Evolutionary conservation across 1,140 invertebrate species (phyloP), one percentile per base, ranked within the genome.

Genomic region (Heliconius nattereri): DNA sequence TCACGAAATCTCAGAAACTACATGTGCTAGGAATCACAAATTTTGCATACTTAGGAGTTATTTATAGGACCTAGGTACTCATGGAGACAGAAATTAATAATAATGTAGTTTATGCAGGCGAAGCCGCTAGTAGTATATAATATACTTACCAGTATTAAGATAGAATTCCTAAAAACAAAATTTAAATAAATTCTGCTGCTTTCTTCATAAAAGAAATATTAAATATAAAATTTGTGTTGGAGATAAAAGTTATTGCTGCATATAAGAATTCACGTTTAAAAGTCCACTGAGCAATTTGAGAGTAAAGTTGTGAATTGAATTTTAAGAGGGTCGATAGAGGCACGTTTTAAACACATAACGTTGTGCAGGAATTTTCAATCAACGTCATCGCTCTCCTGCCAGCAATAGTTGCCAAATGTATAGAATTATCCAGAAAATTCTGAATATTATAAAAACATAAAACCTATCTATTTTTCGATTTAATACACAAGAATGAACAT

Each of bases 231-330:
- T 20, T 52, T 52, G 16, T 52, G 49, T 19, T 52, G 0, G 16
- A 66, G 5, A 66, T 66, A 66, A 66, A 66, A 66, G 29, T 16
- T 66, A 66, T 66, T 26, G 19, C 60, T 66, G 20, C 23, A 66
- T 29, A 66, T 29, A 66, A 29, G 23, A 66, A 66, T 66, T 66
- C 8, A 29, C 60, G 26, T 29, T 66, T 66, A 66, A 66, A 66
- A 66, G 60, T 66, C 5, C 60, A 66, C 60, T 66, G 60, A 66
- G 11, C 60, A 66, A 29, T 66, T 66, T 66, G 23, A 66, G 8
- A 75, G 54, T 60, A 75, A 75, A 75, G 35, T 32, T 60, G 73
- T 60, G 73, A 75, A 57, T 20, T 75, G 73, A 75, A 75, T 75
- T 75, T 60, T 75, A 75, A 75, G 60, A 75, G 60, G 23, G 60